Evolutionary conservation across 1,140 invertebrate species (phyloP), one percentile per base, ranked within the genome.

Genomic region (Nylanderia fulva): DNA sequence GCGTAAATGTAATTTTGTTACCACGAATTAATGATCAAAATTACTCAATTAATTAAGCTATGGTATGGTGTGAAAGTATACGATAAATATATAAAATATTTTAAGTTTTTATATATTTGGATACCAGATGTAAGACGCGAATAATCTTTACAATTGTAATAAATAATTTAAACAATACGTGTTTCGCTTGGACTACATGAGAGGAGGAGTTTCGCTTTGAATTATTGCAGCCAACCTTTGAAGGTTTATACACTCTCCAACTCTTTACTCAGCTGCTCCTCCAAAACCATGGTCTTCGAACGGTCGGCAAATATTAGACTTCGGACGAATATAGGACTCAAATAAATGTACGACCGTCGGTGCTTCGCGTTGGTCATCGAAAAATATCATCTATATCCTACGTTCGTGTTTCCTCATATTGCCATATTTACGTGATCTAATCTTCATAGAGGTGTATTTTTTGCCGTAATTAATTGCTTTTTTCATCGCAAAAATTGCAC

Each of bases 261-360:
- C 60, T 84, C 82, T 86, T 84, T 84, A 66, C 60, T 74, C 79
- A 75, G 52, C 68, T 63, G 58, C 45, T 64, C 58, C 42, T 75
- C 72, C 80, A 74, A 63, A 56, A 83, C 58, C 21, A 36, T 76
- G 24, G 13, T 75, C 52, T 60, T 75, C 58, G 74, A 86, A 85
- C 56, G 29, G 64, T 89, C 56, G 11, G 84, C 79, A 88, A 88
- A 89, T 86, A 88, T 88, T 84, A 85, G 83, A 85, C 86, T 80
- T 56, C 27, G 71, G 58, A 82, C 79, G 80, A 89, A 89, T 68
- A 88, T 84, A 33, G 74, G 68, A 54, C 71, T 86, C 79, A 84
- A 89, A 88, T 88, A 88, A 86, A 76, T 86, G 69, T 79, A 79
- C 80, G 84, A 58, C 45, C 39, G 63, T 42, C 64, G 69, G 71